Base-by-base conservation (phyloP, 1,140 invertebrate species). In the Radopholus similis region DNA sequence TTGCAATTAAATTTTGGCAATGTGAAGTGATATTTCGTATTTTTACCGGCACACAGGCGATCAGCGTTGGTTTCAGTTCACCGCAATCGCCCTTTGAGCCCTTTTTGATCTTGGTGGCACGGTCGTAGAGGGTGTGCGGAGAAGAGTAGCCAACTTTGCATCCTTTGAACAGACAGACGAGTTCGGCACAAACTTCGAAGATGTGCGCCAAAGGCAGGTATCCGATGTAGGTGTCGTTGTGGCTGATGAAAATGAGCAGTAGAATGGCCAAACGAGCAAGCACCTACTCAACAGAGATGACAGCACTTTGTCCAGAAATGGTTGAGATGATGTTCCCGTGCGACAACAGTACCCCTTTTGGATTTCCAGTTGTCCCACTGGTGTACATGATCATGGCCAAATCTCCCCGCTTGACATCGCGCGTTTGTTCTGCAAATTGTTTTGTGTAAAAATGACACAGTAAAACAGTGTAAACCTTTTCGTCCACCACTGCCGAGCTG, bases 181-280 rank as follows among this genome's bases (percentile, higher is more conserved):
- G 77, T 85, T 87, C 87, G 69, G 83, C 85, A 53, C 92, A 87
- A 44, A 98, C 86, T 85, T 98, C 96, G 74, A 97, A 90, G 1
- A 98, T 94, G 85, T 99, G 96, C 44, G 95, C 95, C 53, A 97
- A 85, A 9, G 95, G 95, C 60, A 99, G 86, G 84, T 95, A 98
- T 42, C 91, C 95, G 81, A 97, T 89, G 73, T 95, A 91, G 15
- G 90, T 86, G 81, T 98, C 94, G n/a, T 15, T 49, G 37, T 60
- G 23, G 26, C 32, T 68, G 23, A 69, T 64, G 28, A 28, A n/a
- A 21, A 60, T 18, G n/a, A 34, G n/a, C 9, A 9, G 15, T 35
- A 11, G 64, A 30, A 11, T 30, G 66, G 37, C 37, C 32, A 55
- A 38, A 38, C 30, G n/a, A 5, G 40, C 4, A 49, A 35, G 42